Conservation (phyloP, 2,113 vertebrate species). For the Menura novaehollandiae region DNA sequence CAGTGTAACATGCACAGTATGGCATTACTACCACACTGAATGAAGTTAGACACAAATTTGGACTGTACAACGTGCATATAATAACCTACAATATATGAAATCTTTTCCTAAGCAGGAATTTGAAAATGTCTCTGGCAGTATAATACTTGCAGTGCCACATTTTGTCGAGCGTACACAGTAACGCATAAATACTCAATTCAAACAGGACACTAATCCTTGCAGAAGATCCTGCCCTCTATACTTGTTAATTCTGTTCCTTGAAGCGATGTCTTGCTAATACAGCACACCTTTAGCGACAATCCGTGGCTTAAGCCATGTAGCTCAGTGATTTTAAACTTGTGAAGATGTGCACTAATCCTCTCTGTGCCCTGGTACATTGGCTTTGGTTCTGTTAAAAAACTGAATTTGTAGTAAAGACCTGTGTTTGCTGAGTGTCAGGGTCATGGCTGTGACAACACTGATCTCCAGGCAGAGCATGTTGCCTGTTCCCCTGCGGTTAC, state of each 20-base stretch:
- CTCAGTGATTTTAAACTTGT: not conserved
- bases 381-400: not conserved
- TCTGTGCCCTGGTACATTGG: not conserved
- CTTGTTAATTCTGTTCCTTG: not conserved
- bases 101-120: not conserved
- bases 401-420: not conserved
- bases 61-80: not conserved
- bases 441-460: not conserved
- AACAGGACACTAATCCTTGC: not conserved
- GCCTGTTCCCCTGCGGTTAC: not conserved
- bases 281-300: not conserved
- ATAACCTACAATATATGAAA: not conserved
- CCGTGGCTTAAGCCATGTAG: not conserved
- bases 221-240: not conserved
- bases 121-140: not conserved
- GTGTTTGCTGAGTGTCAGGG: not conserved
- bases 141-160: not conserved
- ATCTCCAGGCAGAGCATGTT: not conserved
- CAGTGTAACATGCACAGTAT: not conserved
- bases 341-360: not conserved
- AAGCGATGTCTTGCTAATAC: not conserved
- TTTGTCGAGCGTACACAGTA: not conserved
- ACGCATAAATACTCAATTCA: not conserved
- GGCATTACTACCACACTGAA: not conserved
- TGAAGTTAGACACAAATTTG: not conserved